Evolutionary conservation across 2,797 vertebrate genomes (phyloP), one percentile per base, ranked within the genome.

Genomic region (Onychomys torridus): DNA sequence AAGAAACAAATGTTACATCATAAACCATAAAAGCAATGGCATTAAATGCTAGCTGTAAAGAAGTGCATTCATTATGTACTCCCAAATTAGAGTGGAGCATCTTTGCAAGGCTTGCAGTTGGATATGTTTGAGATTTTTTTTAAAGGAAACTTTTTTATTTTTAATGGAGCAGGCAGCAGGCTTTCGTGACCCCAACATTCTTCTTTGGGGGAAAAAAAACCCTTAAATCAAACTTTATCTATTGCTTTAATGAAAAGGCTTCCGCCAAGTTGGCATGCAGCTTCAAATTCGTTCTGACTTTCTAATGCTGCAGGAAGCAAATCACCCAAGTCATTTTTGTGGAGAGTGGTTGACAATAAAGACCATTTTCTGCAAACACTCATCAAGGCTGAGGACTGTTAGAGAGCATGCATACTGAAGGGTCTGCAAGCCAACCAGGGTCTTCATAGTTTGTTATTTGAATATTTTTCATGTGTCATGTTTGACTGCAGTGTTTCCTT

Each of bases 1-100:
- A 96, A 97, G 91, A 98, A 97, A 96, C 37, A 94, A 97, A 34
- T 13, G 46, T 67, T 98, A 97, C 49, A 96, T 90, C 94, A 89
- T 65, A 95, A 93, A 91, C 93, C 27, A 57, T 59, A 61, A 79
- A 96, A 89, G 79, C 88, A 82, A 90, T 90, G 95, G 87, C 75
- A 85, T 94, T 97, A 97, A 5, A 0, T 63, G 27, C 75, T 96
- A 63, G 49, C 90, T 92, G 37, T 69, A 92, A 95, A 95, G 85
- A 96, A 96, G 23, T 92, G 14, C 34, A 93, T 90, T 71, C 78
- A 94, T 96, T 97, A 69, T 95, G 77, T 88, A 86, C 89, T 97
- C 4, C 73, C 89, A 96, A 55, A 96, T 96, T 79, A 93, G 67
- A 97, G 83, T 5, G 87, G 88, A 96, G 27, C 27, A 71, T 93